Conservation (phyloP, 2,888 invertebrate genomes). For the Stegana nigrithorax region DNA sequence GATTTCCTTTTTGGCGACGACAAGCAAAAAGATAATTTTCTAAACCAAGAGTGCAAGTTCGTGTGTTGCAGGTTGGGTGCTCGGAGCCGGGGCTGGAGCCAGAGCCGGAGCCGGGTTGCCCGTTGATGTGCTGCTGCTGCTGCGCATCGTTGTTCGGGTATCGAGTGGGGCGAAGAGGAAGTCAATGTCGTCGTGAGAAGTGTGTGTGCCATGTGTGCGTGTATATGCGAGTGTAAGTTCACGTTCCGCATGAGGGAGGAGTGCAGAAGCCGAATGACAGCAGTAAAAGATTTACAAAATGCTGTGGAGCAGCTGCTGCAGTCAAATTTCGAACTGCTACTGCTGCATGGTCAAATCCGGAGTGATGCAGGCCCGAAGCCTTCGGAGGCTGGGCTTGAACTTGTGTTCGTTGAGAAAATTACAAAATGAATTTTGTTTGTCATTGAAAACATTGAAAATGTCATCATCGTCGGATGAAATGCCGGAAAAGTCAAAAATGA, state of each 20-base stretch:
- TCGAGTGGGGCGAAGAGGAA: background rate
- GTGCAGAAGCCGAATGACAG: conserved; percentile 25
- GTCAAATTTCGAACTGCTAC: conserved; percentile 48
- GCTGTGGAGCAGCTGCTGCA: conserved; percentile 54
- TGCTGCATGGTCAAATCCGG: conserved; percentile 40
- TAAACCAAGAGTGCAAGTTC: conserved; percentile 38
- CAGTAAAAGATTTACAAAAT: conserved; percentile 32
- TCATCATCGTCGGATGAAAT: conserved; percentile 59
- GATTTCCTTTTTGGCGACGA: conserved; percentile 65
- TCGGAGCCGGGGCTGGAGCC: too few relatives aligned
- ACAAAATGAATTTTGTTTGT: conserved; percentile 56
- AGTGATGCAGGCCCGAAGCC: conserved; percentile 40
- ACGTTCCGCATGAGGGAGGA: too few relatives aligned
- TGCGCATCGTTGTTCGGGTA: background rate
- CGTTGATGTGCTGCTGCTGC: background rate
- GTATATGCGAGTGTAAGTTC: too few relatives aligned
- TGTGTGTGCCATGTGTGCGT: conserved; percentile 10
- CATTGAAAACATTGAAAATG: conserved; percentile 50
- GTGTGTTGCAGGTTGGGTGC: too few relatives aligned
- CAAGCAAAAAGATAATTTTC: conserved; percentile 65
- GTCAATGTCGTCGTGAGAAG: background rate
- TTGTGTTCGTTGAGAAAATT: conserved; percentile 39
- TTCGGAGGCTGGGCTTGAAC: conserved; percentile 14
- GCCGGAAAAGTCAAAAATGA: conserved; percentile 63
- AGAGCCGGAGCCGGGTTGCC: background rate